phyloP scores from a whole-genome alignment of 1,140 invertebrate genomes.

The Hermetia illucens region DNA sequence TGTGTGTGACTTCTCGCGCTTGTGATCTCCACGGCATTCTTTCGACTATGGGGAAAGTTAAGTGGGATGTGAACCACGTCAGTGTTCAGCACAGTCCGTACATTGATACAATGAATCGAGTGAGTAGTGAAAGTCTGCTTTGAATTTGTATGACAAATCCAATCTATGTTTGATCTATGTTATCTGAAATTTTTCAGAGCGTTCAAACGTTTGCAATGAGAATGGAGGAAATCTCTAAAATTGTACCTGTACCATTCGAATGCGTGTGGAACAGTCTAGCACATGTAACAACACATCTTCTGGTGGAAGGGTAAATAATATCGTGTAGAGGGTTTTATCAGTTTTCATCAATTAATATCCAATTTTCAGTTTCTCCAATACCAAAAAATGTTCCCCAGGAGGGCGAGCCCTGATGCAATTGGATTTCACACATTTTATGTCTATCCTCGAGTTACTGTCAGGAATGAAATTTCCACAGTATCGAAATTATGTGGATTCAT shows the following conservation, averaged over 20 bases:
- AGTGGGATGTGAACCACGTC: slow-evolving; percentile 93
- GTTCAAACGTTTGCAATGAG: slow-evolving; percentile 64
- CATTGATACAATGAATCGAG: slow-evolving; percentile 54
- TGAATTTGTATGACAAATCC: not conserved
- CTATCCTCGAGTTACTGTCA: slow-evolving; percentile 79
- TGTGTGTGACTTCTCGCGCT: slow-evolving; percentile 59
- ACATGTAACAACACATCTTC: slow-evolving; percentile 63
- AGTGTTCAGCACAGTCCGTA: slow-evolving; percentile 91
- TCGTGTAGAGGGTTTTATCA: slow-evolving; percentile 2
- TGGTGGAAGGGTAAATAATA: slow-evolving; percentile 74
- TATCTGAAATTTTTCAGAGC: slow-evolving; percentile 36
- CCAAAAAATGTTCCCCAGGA: slow-evolving; percentile 90
- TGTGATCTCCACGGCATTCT: slow-evolving; percentile 71
- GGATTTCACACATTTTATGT: slow-evolving; percentile 90
- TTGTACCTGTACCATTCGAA: slow-evolving; percentile 54
- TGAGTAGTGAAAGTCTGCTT: slow-evolving; percentile 20
- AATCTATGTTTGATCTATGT: not conserved
- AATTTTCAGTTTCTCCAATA: slow-evolving; percentile 61
- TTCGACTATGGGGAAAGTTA: slow-evolving; percentile 75
- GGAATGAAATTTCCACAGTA: slow-evolving; percentile 72
- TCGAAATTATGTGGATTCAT: slow-evolving; percentile 80
- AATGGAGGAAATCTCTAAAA: slow-evolving; percentile 49
- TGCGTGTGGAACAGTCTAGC: slow-evolving; percentile 79
- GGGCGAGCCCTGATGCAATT: slow-evolving; percentile 94
- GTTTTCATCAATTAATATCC: too few species aligned